A percentile compares a stretch with the other conserved stretches of the same genome.
Conservation (phyloP, 2,888 invertebrate species). For the Acheta domesticus region DNA sequence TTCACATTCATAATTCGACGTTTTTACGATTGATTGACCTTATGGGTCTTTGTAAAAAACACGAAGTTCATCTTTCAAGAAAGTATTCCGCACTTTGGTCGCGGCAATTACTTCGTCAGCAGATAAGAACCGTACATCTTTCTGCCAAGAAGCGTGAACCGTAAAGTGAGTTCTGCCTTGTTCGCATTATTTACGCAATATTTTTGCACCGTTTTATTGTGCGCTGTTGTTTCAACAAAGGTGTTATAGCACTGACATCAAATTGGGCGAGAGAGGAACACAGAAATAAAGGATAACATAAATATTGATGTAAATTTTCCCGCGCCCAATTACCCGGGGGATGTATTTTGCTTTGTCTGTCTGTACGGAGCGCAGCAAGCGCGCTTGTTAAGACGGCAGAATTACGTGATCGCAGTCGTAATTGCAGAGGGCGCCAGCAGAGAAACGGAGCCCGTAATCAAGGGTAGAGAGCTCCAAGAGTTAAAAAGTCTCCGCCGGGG, state of each 20-base stretch:
- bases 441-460: neutral
- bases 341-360: neutral
- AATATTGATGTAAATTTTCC: neutral
- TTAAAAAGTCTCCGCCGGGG: neutral
- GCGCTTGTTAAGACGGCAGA: neutral
- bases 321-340: neutral
- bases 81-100: neutral
- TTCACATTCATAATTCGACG: too few relatives aligned
- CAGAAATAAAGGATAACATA: slow-evolving; percentile 1
- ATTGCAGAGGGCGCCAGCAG: neutral
- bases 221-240: neutral
- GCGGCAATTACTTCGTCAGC: neutral
- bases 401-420: slow-evolving; percentile 9
- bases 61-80: too few relatives aligned
- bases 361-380: neutral
- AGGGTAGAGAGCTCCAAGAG: neutral
- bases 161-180: neutral
- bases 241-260: neutral
- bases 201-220: neutral
- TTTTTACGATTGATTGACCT: too few relatives aligned
- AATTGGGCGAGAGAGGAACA: slow-evolving; percentile 5
- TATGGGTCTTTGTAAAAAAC: too few relatives aligned
- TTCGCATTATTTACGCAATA: neutral
- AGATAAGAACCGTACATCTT: neutral
- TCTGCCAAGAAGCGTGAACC: neutral